These are phyloP conservation scores for Leucophora obtusa DNA, from an alignment of 2,888 invertebrate genomes.

Conservation along the genomic window DNA sequence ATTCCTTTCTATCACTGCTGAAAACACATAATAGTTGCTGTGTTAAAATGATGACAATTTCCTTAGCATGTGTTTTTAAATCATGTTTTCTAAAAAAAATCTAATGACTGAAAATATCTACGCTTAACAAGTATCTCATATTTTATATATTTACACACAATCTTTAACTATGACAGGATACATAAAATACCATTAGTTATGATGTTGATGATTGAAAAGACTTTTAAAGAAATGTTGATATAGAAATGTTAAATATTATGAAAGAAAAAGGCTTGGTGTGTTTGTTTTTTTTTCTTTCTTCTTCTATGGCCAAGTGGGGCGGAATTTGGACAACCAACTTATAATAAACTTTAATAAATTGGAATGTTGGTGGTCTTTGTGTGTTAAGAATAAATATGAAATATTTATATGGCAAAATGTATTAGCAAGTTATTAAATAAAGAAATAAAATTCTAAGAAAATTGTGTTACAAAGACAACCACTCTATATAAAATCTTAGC, in stretches of 20 bases:
- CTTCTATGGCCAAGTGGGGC: slow-evolving; percentile 24
- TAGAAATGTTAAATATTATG: slow-evolving; percentile 16
- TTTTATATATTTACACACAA: not conserved
- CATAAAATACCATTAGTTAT: slow-evolving; percentile 52
- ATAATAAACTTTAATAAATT: slow-evolving; percentile 25
- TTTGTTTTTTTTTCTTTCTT: not conserved
- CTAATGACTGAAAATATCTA: not conserved
- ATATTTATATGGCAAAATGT: slow-evolving; percentile 25
- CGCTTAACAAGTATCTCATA: not conserved
- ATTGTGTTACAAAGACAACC: not conserved
- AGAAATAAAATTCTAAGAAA: slow-evolving; percentile 3
- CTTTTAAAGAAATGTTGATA: slow-evolving; percentile 9
- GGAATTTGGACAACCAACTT: not conserved
- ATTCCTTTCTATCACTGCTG: no score
- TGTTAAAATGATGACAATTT: not conserved
- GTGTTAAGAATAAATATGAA: slow-evolving; percentile 1
- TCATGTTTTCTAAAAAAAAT: not conserved
- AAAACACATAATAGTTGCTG: not conserved
- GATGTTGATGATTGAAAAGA: slow-evolving; percentile 34
- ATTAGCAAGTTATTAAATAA: slow-evolving; percentile 33
- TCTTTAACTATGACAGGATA: slow-evolving; percentile 40
- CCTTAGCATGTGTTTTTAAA: slow-evolving; percentile 3
- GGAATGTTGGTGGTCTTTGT: slow-evolving; percentile 42
- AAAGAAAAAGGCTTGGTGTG: slow-evolving; percentile 2
- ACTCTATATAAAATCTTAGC: not conserved